phyloP scores from a whole-genome alignment of 2,888 invertebrate genomes.

The Eucera pruinosa region DNA sequence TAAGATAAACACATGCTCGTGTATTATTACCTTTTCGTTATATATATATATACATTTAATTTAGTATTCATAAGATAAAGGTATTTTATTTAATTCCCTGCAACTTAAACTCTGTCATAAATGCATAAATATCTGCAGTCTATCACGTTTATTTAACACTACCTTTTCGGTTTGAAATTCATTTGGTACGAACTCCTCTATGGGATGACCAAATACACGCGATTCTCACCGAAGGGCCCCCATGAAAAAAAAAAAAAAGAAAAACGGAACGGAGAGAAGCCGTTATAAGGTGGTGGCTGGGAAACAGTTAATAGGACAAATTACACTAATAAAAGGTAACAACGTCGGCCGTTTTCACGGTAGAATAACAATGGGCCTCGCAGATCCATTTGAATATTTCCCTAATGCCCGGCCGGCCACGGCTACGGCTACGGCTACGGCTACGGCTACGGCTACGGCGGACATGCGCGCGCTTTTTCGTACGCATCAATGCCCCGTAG shows the following conservation, averaged over 20 bases:
- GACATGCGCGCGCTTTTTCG: conserved; percentile 81
- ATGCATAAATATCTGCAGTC: too few species aligned
- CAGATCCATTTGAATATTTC: conserved; percentile 77
- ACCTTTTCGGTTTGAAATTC: too few species aligned
- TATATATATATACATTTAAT: too few species aligned
- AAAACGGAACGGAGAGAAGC: conserved; percentile 44
- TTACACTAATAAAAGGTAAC: conserved; percentile 82
- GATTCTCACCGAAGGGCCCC: conserved; percentile 16
- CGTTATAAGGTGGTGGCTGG: conserved; percentile 73
- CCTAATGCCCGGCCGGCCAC: conserved; percentile 69
- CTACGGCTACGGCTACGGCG: conserved; percentile 67
- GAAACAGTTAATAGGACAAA: conserved; percentile 81
- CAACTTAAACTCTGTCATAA: too few species aligned
- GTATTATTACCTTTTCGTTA: too few species aligned
- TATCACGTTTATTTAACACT: too few species aligned
- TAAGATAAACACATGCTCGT: too few species aligned
- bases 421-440: conserved; percentile 69
- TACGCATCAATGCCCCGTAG: conserved; percentile 80
- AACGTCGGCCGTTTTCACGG: conserved; percentile 82
- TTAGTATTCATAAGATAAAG: too few species aligned
- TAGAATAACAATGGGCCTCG: conserved; percentile 82
- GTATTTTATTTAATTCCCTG: too few species aligned
- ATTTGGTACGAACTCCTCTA: too few species aligned
- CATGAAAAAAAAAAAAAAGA: not conserved
- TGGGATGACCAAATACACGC: not conserved